These are phyloP conservation scores for Steatornis caripensis DNA, from an alignment of 2,113 vertebrate species.

Conservation along the genomic window DNA sequence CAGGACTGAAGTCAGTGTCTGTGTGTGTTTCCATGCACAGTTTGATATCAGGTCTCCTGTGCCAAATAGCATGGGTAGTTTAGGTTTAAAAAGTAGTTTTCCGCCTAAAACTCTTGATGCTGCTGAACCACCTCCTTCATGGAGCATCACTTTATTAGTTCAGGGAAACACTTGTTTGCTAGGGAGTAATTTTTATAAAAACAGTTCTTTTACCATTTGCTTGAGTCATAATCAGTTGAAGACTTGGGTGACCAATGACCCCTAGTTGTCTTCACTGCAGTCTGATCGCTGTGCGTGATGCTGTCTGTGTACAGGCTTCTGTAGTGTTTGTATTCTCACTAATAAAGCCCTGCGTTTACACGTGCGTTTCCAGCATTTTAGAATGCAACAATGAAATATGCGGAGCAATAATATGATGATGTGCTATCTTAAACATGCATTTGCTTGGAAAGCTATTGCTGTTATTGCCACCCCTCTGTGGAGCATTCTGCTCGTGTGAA, in stretches of 20 bases:
- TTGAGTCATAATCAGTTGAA: neutral
- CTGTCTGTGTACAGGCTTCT: neutral
- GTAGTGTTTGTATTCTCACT: neutral
- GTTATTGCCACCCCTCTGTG: neutral
- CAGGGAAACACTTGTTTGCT: neutral
- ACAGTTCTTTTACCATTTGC: neutral
- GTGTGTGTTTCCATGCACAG: neutral
- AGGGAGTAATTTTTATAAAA: neutral
- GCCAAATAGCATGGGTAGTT: neutral
- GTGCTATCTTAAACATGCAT: neutral
- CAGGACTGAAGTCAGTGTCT: neutral
- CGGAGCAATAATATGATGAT: neutral
- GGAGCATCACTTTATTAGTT: neutral
- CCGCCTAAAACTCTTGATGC: neutral
- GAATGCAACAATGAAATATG: neutral
- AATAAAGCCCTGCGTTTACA: neutral
- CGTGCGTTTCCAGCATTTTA: neutral
- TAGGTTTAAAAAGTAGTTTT: neutral
- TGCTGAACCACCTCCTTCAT: neutral
- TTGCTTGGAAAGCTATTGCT: neutral
- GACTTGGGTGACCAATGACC: rapidly evolving
- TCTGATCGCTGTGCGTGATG: neutral
- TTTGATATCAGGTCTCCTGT: neutral
- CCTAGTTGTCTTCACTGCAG: neutral
- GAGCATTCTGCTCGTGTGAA: neutral